phyloP scores from a whole-genome alignment of 2,113 vertebrate species.

The Ammodytes dubius region DNA sequence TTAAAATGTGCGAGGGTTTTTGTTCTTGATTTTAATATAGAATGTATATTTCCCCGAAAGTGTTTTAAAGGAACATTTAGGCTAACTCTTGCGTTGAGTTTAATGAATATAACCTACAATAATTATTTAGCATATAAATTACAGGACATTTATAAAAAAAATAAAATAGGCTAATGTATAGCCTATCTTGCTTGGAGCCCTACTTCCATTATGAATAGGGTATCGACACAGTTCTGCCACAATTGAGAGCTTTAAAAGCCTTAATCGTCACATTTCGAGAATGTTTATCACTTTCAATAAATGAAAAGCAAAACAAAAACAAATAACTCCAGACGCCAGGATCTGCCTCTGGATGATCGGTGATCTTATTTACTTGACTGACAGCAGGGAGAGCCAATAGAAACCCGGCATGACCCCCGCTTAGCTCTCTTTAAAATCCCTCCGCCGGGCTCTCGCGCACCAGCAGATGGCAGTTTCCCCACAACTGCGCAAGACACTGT shows the following conservation, averaged over 20 bases:
- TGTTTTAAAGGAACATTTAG: background rate
- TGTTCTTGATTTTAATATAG: background rate
- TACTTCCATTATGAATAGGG: background rate
- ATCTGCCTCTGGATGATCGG: conserved; percentile 31
- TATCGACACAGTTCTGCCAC: background rate
- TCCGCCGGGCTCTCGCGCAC: conserved; percentile 79
- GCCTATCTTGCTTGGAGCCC: background rate
- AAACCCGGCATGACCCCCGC: conserved; percentile 81
- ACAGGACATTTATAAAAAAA: background rate
- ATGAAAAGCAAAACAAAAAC: background rate
- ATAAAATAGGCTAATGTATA: conserved; percentile 4
- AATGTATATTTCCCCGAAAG: background rate
- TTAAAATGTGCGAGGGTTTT: background rate
- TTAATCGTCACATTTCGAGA: background rate
- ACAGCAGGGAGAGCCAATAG: conserved; percentile 90
- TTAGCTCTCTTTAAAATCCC: conserved; percentile 91
- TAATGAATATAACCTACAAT: background rate
- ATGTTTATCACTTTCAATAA: conserved; percentile 37
- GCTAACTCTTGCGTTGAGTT: background rate
- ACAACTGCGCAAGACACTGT: conserved; percentile 64
- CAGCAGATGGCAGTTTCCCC: conserved; percentile 90
- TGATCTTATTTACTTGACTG: conserved; percentile 84
- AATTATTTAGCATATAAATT: background rate
- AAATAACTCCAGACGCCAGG: conserved; percentile 45
- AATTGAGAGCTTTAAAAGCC: background rate